Percentiles rank a stretch among this genome's conserved stretches.
phyloP scores from a whole-genome alignment of 2,888 invertebrate genomes.

The Epistrophella euchroma region DNA sequence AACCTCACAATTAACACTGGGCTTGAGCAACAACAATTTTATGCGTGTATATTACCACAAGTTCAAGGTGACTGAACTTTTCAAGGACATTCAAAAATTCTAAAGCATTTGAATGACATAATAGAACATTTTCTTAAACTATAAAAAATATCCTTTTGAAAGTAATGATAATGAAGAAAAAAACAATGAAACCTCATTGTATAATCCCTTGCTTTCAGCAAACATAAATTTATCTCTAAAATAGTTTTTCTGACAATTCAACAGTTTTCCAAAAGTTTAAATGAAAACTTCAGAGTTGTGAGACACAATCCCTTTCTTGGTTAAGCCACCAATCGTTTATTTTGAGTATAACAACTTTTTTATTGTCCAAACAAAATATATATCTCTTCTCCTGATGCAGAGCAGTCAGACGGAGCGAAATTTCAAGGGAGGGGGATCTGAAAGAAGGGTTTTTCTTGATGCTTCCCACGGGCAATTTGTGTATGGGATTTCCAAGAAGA shows the following conservation, averaged over 20 bases:
- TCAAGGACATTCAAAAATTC: slow-evolving; percentile 8
- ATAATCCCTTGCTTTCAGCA: neutral
- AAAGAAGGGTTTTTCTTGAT: too few species aligned
- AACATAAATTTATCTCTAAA: neutral
- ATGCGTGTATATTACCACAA: neutral
- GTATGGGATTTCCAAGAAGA: neutral
- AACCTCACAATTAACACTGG: neutral
- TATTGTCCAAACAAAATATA: slow-evolving; percentile 23
- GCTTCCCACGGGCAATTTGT: neutral
- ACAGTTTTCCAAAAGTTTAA: slow-evolving; percentile 47
- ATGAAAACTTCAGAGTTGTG: neutral
- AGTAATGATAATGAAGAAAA: neutral
- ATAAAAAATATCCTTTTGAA: neutral
- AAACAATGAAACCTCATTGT: neutral
- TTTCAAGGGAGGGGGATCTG: neutral
- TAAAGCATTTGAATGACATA: neutral
- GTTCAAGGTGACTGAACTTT: slow-evolving; percentile 26
- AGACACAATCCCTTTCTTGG: neutral
- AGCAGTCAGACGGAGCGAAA: neutral
- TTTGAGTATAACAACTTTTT: slow-evolving; percentile 41
- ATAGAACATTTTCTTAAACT: neutral
- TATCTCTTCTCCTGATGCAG: slow-evolving; percentile 14
- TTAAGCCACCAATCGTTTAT: slow-evolving; percentile 8
- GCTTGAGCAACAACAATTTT: neutral
- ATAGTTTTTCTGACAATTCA: slow-evolving; percentile 27